Evolutionary conservation across 2,888 invertebrate genomes (phyloP).

Genomic region (Spodoptera littoralis): DNA sequence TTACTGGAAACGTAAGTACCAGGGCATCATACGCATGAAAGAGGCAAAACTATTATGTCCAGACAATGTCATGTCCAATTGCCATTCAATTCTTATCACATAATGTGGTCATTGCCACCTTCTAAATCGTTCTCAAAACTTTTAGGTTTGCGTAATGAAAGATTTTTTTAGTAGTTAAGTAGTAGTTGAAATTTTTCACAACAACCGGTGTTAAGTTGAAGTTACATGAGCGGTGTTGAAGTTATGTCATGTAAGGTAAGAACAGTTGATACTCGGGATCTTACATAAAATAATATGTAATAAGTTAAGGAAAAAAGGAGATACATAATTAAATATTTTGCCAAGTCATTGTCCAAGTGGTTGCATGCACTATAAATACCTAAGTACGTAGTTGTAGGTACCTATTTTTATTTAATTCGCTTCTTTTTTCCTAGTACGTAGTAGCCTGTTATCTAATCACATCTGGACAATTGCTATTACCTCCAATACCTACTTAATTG

Average conservation of each 20-base stretch:
- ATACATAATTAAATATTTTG: neutral
- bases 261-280: neutral
- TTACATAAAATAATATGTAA: constrained; percentile 28
- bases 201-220: constrained; percentile 5
- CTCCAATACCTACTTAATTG: neutral
- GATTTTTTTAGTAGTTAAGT: constrained; percentile 3
- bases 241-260: constrained; percentile 19
- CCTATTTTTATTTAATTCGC: too few relatives aligned
- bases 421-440: too few relatives aligned
- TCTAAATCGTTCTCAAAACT: constrained; percentile 8
- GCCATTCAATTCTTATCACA: constrained; percentile 13
- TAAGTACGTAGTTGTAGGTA: too few relatives aligned
- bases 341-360: too few relatives aligned
- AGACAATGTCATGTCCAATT: constrained; percentile 7
- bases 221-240: constrained; percentile 24
- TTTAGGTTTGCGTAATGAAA: constrained; percentile 29
- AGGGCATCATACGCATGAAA: neutral
- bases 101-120: constrained; percentile 19
- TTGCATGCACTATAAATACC: too few relatives aligned
- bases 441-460: too few relatives aligned
- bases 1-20: neutral
- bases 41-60: neutral
- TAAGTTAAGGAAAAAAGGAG: neutral
- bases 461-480: too few relatives aligned
- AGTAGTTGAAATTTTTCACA: constrained; percentile 8